phyloP scores from a whole-genome alignment of 2,113 vertebrate species.

The Mus spicilegus region DNA sequence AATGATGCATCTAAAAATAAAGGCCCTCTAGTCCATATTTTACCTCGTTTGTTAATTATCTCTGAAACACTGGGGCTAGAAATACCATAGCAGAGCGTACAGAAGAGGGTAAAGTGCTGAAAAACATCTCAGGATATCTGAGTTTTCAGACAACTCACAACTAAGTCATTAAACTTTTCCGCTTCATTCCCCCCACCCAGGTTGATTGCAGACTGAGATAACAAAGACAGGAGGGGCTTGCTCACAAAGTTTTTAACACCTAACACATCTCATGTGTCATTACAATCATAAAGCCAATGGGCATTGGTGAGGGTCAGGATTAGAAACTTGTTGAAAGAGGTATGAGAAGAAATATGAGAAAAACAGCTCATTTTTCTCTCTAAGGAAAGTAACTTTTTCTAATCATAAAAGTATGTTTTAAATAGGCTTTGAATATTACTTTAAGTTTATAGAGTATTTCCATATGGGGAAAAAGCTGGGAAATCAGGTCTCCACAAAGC shows the following conservation, averaged over 20 bases:
- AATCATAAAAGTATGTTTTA: neutral
- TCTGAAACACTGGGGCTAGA: neutral
- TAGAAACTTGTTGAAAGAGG: neutral
- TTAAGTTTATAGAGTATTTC: neutral
- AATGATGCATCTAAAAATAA: constrained; percentile 1
- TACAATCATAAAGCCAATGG: neutral
- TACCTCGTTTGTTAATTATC: neutral
- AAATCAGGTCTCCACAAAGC: neutral
- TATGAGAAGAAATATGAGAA: neutral
- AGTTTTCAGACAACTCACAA: neutral
- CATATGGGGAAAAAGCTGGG: neutral
- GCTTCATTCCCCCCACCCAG: neutral
- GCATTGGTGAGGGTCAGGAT: neutral
- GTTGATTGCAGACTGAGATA: neutral
- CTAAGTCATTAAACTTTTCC: neutral
- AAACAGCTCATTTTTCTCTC: neutral
- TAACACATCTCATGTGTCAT: neutral
- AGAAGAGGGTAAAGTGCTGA: neutral
- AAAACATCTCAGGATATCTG: neutral
- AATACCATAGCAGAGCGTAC: neutral
- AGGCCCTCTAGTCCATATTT: neutral
- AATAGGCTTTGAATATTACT: neutral
- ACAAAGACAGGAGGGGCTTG: neutral
- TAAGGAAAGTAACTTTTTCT: neutral
- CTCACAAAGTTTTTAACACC: neutral